A percentile compares a stretch with the other conserved stretches of the same genome.
Evolutionary conservation across 2,888 invertebrate species (phyloP).

Genomic region (Scaptomyza polygonia): DNA sequence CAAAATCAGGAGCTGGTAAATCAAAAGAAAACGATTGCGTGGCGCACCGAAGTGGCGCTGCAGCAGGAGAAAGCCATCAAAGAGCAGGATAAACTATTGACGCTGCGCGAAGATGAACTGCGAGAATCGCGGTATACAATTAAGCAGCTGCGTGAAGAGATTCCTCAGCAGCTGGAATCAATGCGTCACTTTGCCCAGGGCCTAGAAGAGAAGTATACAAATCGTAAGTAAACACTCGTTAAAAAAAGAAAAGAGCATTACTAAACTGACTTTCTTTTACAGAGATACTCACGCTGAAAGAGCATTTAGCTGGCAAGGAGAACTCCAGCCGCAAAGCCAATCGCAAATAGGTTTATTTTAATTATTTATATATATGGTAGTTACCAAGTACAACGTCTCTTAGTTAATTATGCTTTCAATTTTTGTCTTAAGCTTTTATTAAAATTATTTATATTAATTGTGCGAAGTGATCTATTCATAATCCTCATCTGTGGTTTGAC

Average conservation of each 20-base stretch:
- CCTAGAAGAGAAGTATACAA: conserved; percentile 81
- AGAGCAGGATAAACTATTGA: conserved; percentile 75
- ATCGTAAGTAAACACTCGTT: conserved; percentile 68
- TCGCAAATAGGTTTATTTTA: conserved; percentile 44
- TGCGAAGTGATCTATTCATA: conserved; percentile 30
- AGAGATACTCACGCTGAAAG: conserved; percentile 62
- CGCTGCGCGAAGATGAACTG: conserved; percentile 69
- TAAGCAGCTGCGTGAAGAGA: conserved; percentile 73
- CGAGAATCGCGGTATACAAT: conserved; percentile 67
- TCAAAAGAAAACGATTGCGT: conserved; percentile 79
- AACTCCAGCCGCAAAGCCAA: conserved; percentile 41
- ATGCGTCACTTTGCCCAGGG: conserved; percentile 79
- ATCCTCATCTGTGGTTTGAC: conserved; percentile 59
- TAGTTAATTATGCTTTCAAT: conserved; percentile 31
- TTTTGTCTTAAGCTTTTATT: conserved; percentile 37
- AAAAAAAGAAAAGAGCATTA: not conserved
- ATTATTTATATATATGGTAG: not conserved
- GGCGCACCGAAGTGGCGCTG: conserved; percentile 83
- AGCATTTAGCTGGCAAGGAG: conserved; percentile 56
- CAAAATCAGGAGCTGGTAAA: conserved; percentile 79
- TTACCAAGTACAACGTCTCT: conserved; percentile 31
- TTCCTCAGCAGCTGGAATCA: conserved; percentile 80
- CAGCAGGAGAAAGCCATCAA: conserved; percentile 82
- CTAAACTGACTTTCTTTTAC: not conserved
- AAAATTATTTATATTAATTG: conserved; percentile 39